Evolutionary conservation across 2,888 invertebrate genomes (phyloP).

Genomic region (Lacanobia wlatinum): DNA sequence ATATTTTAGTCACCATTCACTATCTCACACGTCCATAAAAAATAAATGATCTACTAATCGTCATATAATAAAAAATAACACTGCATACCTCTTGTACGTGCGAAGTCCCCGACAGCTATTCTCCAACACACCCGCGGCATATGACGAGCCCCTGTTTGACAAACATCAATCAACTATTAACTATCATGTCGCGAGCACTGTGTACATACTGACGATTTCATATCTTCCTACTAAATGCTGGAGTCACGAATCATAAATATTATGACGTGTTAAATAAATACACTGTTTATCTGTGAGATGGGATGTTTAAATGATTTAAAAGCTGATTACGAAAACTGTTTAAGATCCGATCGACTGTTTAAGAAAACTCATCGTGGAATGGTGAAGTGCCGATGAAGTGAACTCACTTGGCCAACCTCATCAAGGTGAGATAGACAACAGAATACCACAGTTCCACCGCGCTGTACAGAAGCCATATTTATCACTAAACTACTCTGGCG

Average conservation of each 20-base stretch:
- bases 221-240: conserved; percentile 47
- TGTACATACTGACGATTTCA: conserved; percentile 42
- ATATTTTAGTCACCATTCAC: neutral
- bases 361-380: too few species aligned
- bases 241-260: conserved; percentile 41
- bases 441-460: neutral
- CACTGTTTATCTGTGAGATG: conserved; percentile 15
- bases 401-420: too few species aligned
- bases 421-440: too few species aligned
- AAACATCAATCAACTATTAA: conserved; percentile 67
- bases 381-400: too few species aligned
- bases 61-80: conserved; percentile 6
- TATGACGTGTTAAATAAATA: conserved; percentile 22
- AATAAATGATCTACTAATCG: neutral
- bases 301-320: neutral
- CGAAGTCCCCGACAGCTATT: conserved; percentile 61
- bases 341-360: too few species aligned
- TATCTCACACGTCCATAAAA: conserved; percentile 11
- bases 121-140: conserved; percentile 67
- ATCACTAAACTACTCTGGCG: neutral
- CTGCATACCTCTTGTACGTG: conserved; percentile 61
- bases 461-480: neutral
- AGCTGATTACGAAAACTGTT: too few species aligned
- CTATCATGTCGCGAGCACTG: conserved; percentile 61
- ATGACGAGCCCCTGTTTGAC: conserved; percentile 71